Evolutionary conservation across 2,797 vertebrate species (phyloP), one percentile per base, ranked within the genome.

Genomic region (Sebastes dallii): DNA sequence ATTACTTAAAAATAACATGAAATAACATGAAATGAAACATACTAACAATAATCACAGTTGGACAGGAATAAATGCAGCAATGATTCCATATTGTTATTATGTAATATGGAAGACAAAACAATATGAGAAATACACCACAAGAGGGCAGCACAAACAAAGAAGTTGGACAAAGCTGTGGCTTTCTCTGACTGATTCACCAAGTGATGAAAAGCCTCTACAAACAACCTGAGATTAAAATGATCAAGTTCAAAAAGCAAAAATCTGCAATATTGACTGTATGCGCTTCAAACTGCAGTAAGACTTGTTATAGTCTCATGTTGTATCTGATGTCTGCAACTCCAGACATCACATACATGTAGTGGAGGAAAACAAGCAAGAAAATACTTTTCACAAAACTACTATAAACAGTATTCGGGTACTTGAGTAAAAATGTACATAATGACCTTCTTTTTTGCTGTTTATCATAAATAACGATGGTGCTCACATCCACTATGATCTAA

Each of bases 111-210:
- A 25, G 22, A 8, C 8, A 69, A 39, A 46, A 13, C 24, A 32
- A 54, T 54, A 72, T 42, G 52, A 25, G 4, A 16, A n/a, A 25
- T 29, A 0, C 3, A 60, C 81, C 92, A 91, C 86, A 66, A 60
- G 92, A 75, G 77, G 86, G 88, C 76, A 84, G 79, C 83, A 87
- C 24, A 80, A 50, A 34, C 66, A 75, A 52, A 84, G 6, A 65
- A 27, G 14, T 8, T 22, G 14, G 52, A 39, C 16, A 16, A 16
- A 50, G 20, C 42, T 61, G 3, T 16, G 20, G 3, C 9, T 50
- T 54, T 66, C 34, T 65, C 24, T 25, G 10, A 58, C 34, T 24
- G 11, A 58, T 20, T 60, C 20, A 46, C 22, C 18, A 66, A 50
- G n/a, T 18, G 13, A 30, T 8, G 20, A 42, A 22, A 36, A 12